These are phyloP conservation scores for Cliona cf. orientalis DNA, from an alignment of 37 sponge, comb jelly and placozoan genomes.

Conservation along the genomic window DNA sequence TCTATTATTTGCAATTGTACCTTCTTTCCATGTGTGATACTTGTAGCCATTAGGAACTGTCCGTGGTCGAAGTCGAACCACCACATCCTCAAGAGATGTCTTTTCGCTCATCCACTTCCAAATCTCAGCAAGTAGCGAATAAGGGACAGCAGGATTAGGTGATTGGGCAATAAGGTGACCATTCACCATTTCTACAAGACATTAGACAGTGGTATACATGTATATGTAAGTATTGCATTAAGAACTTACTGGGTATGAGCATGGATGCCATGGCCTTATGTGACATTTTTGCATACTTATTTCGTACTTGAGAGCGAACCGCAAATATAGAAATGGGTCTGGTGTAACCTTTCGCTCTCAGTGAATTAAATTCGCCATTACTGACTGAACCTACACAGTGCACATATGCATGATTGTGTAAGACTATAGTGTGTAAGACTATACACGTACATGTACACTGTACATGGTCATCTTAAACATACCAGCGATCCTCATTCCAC, in stretches of 20 bases:
- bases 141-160: conserved; percentile 19
- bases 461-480: neutral
- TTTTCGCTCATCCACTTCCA: conserved; percentile 7
- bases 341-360: conserved; percentile 34
- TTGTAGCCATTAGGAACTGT: conserved; percentile 48
- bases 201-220: neutral
- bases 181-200: neutral
- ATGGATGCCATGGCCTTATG: neutral
- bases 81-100: neutral
- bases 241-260: neutral
- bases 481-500: conserved; percentile 35
- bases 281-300: neutral
- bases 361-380: conserved; percentile 47
- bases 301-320: conserved; percentile 6
- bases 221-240: neutral
- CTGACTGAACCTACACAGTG: conserved; percentile 22
- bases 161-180: conserved; percentile 12
- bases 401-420: neutral
- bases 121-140: neutral
- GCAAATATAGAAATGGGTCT: conserved; percentile 27
- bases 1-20: neutral
- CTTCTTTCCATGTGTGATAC: conserved; percentile 25
- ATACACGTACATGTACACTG: neutral
- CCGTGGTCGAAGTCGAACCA: conserved; percentile 4
- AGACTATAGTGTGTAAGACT: neutral